These are phyloP conservation scores for Microvelia longipes DNA, from an alignment of 1,140 invertebrate genomes.

Conservation along the genomic window DNA sequence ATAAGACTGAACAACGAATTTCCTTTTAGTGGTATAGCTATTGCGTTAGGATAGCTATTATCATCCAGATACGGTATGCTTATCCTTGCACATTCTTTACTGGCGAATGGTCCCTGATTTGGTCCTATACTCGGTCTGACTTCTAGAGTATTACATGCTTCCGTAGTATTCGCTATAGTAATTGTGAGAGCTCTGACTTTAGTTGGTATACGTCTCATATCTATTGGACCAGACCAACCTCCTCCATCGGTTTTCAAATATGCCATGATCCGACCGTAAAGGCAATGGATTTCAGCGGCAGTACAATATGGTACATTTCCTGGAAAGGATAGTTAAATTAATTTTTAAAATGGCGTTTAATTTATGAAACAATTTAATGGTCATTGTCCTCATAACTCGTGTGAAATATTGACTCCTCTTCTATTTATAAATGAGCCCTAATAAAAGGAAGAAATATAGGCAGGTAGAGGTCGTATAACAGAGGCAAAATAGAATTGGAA, in stretches of 20 bases:
- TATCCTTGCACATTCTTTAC: conserved; percentile 9
- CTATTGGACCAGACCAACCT: conserved; percentile 13
- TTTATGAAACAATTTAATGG: too few relatives aligned
- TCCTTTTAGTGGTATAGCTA: conserved; percentile 16
- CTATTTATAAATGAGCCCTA: too few relatives aligned
- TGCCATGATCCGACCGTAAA: conserved; percentile 13
- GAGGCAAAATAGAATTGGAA: too few relatives aligned
- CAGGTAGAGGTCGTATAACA: too few relatives aligned
- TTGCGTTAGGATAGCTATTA: conserved; percentile 13
- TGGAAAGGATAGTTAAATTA: too few relatives aligned
- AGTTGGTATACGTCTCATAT: conserved; percentile 13
- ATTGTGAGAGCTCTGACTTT: conserved; percentile 11
- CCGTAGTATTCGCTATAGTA: conserved; percentile 6
- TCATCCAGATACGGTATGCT: conserved; percentile 17
- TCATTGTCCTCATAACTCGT: too few relatives aligned
- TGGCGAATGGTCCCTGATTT: not conserved
- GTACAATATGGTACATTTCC: conserved; percentile 15
- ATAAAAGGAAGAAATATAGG: too few relatives aligned
- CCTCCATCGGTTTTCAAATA: conserved; percentile 17
- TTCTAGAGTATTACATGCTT: conserved; percentile 11
- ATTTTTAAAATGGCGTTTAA: too few relatives aligned
- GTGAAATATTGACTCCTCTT: too few relatives aligned
- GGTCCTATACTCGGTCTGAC: not conserved
- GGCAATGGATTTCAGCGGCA: conserved; percentile 8
- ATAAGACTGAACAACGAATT: conserved; percentile 16